phyloP scores from a whole-genome alignment of 2,888 invertebrate genomes.

The Idaea straminata region DNA sequence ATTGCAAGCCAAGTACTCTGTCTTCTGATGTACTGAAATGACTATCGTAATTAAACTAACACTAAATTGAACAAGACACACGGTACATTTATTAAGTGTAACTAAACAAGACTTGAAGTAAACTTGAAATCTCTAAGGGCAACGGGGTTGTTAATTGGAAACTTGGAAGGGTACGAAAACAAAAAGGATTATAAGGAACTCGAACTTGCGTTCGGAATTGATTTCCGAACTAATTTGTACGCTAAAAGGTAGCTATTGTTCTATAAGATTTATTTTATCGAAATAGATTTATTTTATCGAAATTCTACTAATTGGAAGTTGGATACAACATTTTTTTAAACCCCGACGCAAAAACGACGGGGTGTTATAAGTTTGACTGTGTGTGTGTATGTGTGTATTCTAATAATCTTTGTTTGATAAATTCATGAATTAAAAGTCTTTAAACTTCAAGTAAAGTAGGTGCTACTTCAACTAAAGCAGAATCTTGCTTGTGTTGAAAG shows the following conservation, averaged over 20 bases:
- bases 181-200: slow-evolving; percentile 9
- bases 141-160: slow-evolving; percentile 6
- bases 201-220: slow-evolving; percentile 5
- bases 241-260: slow-evolving; percentile 4
- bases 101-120: background rate
- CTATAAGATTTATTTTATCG: background rate
- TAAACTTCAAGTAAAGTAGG: no score
- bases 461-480: no score
- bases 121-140: background rate
- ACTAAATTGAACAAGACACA: slow-evolving; percentile 19
- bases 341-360: no score
- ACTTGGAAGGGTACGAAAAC: slow-evolving; percentile 9
- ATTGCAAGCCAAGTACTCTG: no score
- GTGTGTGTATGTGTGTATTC: no score
- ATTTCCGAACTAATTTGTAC: slow-evolving; percentile 4
- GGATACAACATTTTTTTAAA: no score
- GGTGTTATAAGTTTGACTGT: no score
- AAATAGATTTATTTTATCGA: background rate
- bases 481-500: no score
- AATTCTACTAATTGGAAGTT: no score
- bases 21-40: background rate
- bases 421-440: no score
- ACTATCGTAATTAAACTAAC: background rate
- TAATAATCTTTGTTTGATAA: no score
- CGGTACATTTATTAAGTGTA: slow-evolving; percentile 30